Conservation (phyloP, 35 echinoderm and acorn worm species). For the Heliocidaris tuberculata region DNA sequence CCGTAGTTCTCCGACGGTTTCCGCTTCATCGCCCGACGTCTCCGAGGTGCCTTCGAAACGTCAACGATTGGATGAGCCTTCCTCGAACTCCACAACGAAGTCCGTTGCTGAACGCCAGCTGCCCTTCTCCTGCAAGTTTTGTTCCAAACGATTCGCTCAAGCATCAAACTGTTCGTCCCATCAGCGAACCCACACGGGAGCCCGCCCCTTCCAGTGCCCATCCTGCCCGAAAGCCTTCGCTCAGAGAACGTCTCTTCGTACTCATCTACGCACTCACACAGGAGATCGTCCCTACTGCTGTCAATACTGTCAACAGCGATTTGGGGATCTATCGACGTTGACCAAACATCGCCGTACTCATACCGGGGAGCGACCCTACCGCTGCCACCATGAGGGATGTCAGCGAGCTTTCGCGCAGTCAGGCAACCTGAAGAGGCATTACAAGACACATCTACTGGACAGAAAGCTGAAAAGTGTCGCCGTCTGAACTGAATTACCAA, state of each 20-base stretch:
- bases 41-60: not conserved
- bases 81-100: not conserved
- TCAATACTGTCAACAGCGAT: constrained; percentile 71
- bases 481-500: too few species aligned
- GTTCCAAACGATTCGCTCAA: constrained; percentile 45
- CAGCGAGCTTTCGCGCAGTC: constrained; percentile 77
- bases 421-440: constrained; percentile 75
- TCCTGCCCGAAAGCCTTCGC: constrained; percentile 46
- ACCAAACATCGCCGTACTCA: constrained; percentile 92
- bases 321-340: constrained; percentile 84
- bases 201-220: constrained; percentile 19
- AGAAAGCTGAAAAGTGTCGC: not conserved
- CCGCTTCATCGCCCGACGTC: not conserved
- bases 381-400: constrained; percentile 55
- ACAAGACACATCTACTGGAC: constrained; percentile 47
- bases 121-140: not conserved
- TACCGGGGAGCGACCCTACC: constrained; percentile 71
- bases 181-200: constrained; percentile 47
- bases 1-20: not conserved
- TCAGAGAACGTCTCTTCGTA: constrained; percentile 34
- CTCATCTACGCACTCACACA: constrained; percentile 82
- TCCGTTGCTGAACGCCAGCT: not conserved
- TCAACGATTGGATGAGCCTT: not conserved
- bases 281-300: constrained; percentile 95
- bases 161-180: not conserved